Conservation (phyloP, 2,888 invertebrate genomes). For the Zeuzera pyrina region DNA sequence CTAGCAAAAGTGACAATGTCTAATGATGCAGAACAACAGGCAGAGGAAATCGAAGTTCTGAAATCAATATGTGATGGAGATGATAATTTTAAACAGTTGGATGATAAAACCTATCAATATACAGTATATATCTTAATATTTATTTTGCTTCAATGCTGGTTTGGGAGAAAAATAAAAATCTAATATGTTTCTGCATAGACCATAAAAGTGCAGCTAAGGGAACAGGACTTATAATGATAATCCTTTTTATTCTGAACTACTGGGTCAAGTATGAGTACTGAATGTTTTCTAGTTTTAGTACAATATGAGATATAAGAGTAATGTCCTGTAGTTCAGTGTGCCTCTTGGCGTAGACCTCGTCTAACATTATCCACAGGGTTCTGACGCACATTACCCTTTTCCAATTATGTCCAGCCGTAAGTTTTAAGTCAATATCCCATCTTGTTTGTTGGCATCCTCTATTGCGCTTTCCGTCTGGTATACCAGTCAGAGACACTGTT, state of each 20-base stretch:
- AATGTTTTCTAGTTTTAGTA: too few relatives aligned
- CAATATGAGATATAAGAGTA: too few relatives aligned
- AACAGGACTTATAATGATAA: too few relatives aligned
- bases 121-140: slow-evolving; percentile 75
- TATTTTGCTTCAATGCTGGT: too few relatives aligned
- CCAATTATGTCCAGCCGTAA: neutral
- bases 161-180: too few relatives aligned
- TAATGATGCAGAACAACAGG: slow-evolving; percentile 78
- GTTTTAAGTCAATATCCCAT: neutral
- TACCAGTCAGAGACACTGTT: neutral
- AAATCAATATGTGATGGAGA: slow-evolving; percentile 96
- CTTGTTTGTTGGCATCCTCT: neutral
- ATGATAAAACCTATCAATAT: slow-evolving; percentile 88
- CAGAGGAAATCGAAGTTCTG: slow-evolving; percentile 92
- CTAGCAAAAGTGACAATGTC: slow-evolving; percentile 43
- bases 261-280: too few relatives aligned
- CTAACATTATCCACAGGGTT: too few relatives aligned
- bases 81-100: slow-evolving; percentile 85
- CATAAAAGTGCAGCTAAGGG: too few relatives aligned
- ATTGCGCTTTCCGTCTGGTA: too few relatives aligned
- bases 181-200: too few relatives aligned
- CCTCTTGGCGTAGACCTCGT: too few relatives aligned
- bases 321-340: neutral
- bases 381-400: neutral
- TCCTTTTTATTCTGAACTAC: too few relatives aligned